A percentile compares a stretch with the other conserved stretches of the same genome.
These are phyloP conservation scores for Megaustenia siamemsis DNA, from an alignment of 2,888 invertebrate genomes.

Conservation along the genomic window DNA sequence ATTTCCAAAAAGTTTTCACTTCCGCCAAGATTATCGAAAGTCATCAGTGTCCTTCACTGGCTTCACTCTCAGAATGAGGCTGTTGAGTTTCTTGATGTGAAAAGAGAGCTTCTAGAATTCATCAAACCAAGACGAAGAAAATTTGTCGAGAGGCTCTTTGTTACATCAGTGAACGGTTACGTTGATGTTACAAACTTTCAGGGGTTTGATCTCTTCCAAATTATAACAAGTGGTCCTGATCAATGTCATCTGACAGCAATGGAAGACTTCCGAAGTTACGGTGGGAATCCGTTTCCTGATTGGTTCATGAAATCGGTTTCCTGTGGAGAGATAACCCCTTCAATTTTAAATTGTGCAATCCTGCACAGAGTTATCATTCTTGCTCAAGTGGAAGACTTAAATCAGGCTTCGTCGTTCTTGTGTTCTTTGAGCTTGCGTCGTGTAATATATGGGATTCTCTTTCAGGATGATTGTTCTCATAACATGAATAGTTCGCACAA, in stretches of 20 bases:
- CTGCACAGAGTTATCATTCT: conserved; percentile 73
- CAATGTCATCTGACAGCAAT: conserved; percentile 1
- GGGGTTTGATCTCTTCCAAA: conserved; percentile 56
- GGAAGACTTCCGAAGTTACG: conserved; percentile 56
- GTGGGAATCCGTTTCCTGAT: conserved; percentile 80
- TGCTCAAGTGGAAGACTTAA: conserved; percentile 57
- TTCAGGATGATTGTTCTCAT: conserved; percentile 56
- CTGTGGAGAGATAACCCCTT: conserved; percentile 84
- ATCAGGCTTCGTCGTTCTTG: conserved; percentile 65
- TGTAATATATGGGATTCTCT: conserved; percentile 75
- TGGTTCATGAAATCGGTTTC: conserved; percentile 86
- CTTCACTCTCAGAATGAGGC: conserved; percentile 83
- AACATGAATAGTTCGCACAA: too few species aligned
- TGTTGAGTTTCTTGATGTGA: conserved; percentile 85
- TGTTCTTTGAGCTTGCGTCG: conserved; percentile 70
- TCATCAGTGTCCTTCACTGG: conserved; percentile 88
- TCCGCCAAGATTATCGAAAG: conserved; percentile 83
- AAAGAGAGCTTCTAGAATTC: conserved; percentile 81
- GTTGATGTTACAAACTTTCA: conserved; percentile 58
- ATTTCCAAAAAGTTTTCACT: conserved; percentile 67
- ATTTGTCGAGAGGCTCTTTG: conserved; percentile 64
- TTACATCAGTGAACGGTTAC: conserved; percentile 73
- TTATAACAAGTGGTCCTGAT: conserved; percentile 49
- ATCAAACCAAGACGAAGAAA: conserved; percentile 64
- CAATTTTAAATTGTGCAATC: conserved; percentile 82